Conservation (phyloP, 2,888 invertebrate species). For the Amphimallon solstitiale region DNA sequence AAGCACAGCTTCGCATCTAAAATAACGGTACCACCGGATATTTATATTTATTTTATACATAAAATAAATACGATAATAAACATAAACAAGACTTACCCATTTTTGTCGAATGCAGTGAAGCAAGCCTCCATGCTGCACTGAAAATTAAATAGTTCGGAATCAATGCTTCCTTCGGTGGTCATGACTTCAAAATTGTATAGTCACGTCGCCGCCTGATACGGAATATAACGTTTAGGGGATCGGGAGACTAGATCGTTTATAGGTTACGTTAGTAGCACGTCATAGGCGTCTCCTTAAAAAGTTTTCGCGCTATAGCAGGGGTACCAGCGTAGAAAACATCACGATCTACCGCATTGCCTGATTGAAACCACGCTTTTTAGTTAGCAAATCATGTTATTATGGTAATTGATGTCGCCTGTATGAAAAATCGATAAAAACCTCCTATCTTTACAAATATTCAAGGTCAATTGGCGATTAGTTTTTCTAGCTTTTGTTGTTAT, state of each 20-base stretch:
- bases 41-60: too few relatives aligned
- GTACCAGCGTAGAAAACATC: slow-evolving; percentile 37
- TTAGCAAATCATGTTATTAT: slow-evolving; percentile 17
- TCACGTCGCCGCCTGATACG: slow-evolving; percentile 50
- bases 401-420: slow-evolving; percentile 19
- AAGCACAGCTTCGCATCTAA: too few relatives aligned
- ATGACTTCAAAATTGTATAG: slow-evolving; percentile 45
- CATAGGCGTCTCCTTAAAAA: slow-evolving; percentile 42
- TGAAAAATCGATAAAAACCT: slow-evolving; percentile 21
- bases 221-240: slow-evolving; percentile 7
- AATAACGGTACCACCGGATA: too few relatives aligned
- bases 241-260: slow-evolving; percentile 34
- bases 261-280: slow-evolving; percentile 39
- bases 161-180: slow-evolving; percentile 48
- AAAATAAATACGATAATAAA: too few relatives aligned
- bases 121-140: slow-evolving; percentile 82
- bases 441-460: slow-evolving; percentile 1
- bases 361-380: slow-evolving; percentile 15
- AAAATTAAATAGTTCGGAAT: slow-evolving; percentile 49
- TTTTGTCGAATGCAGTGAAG: slow-evolving; percentile 90
- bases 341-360: slow-evolving; percentile 39
- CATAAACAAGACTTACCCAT: slow-evolving; percentile 76
- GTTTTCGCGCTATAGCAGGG: slow-evolving; percentile 43
- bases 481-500: too few relatives aligned
- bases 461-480: slow-evolving; percentile 5